Base-by-base conservation (phyloP, 2,888 invertebrate genomes). In the Chymomyza fuscimana region DNA sequence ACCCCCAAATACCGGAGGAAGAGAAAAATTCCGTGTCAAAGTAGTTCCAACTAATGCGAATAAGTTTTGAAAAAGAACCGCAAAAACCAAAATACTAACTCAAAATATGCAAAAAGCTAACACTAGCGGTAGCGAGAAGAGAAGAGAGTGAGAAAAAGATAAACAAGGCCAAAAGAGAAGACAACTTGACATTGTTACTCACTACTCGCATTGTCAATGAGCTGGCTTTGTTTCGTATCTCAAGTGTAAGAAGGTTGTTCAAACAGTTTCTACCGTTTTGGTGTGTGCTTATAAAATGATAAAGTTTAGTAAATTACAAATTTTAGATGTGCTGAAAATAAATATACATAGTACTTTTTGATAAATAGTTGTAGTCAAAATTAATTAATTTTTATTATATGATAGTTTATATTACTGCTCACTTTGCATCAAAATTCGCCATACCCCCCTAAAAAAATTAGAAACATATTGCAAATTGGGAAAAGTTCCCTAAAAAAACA, bases 1-100 rank as follows among this genome's bases (percentile, higher is more conserved):
- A 32, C 32, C 32, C 32, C 9, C 32, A 5, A 32, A 32, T 5
- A 32, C 7, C 32, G 9, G 32, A 32, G 32, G 32, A 32, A 32
- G 32, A 40, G 19, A 25, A 62, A 69, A 76, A 62, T 62, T 50
- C 64, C 67, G 77, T 67, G 63, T 67, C 66, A 59, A 56, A 73
- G 29, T 40, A 68, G 74, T 63, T 59, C 59, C 63, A 77, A 51
- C 67, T 67, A 73, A 82, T 78, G 74, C 76, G 78, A 80, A 85
- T 72, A 70, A 61, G 58, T 36, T 16, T 60, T 59, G 22, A 32
- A 67, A 61, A 75, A 58, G 16, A 75, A 73, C 81, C 81, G 50
- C 84, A 86, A 69, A 65, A 72, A 67, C 69, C 73, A 63, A 70
- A 78, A 73, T 70, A 16, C 59, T 68, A 69, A 65, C 58, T 36